Evolutionary conservation across 2,797 vertebrate species (phyloP).

Genomic region (Rhinella marina): DNA sequence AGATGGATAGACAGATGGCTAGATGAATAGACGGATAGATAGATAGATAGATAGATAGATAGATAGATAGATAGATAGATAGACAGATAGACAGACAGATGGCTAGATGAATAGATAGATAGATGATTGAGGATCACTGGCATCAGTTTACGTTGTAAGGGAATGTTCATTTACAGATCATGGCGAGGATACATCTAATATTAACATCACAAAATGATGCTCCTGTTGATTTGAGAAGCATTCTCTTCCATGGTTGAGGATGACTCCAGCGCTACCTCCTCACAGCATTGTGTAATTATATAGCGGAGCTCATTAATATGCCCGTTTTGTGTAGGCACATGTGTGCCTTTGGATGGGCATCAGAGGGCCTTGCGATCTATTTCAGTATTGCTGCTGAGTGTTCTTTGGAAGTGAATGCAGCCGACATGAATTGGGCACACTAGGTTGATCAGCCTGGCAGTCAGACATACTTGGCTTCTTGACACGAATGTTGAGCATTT

Average conservation of each 20-base stretch:
- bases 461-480: constrained; percentile 59
- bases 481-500: constrained; percentile 65
- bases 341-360: constrained; percentile 64
- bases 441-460: constrained; percentile 62
- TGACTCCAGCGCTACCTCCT: constrained; percentile 55
- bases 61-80: too few relatives aligned
- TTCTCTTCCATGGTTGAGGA: constrained; percentile 7
- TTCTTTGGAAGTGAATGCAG: constrained; percentile 64
- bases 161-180: constrained; percentile 39
- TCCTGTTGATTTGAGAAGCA: constrained; percentile 37
- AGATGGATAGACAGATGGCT: too few relatives aligned
- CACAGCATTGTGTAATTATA: constrained; percentile 61
- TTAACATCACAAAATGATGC: background rate
- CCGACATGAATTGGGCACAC: constrained; percentile 61
- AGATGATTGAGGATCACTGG: too few relatives aligned
- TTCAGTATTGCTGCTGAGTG: constrained; percentile 58
- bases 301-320: constrained; percentile 65
- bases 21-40: too few relatives aligned
- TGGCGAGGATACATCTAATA: constrained; percentile 4
- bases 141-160: constrained; percentile 12
- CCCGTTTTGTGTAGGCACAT: constrained; percentile 63
- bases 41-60: too few relatives aligned
- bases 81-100: too few relatives aligned
- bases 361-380: constrained; percentile 65
- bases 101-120: too few relatives aligned